phyloP scores from a whole-genome alignment of 1,140 invertebrate genomes.

The Bathynomus jamesi region DNA sequence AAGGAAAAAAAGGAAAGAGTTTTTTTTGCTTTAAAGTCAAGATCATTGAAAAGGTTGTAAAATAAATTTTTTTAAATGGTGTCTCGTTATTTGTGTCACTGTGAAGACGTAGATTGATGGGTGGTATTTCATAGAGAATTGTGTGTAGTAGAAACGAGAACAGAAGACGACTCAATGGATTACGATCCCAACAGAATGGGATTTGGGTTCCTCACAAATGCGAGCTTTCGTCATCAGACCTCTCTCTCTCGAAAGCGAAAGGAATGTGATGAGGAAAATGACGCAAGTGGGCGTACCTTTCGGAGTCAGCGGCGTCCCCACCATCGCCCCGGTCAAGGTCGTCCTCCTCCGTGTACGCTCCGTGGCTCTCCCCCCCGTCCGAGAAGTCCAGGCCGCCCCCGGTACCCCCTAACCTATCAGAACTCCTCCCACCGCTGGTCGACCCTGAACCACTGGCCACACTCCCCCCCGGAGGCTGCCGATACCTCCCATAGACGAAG shows the following conservation, averaged over 20 bases:
- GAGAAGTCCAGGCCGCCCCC: constrained; percentile 27
- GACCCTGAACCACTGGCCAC: constrained; percentile 51
- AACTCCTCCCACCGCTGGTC: constrained; percentile 31
- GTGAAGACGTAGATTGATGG: no score
- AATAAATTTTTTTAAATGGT: no score
- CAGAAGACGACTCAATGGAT: no score
- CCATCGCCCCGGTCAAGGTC: constrained; percentile 32
- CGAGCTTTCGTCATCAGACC: background rate
- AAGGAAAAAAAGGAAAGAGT: no score
- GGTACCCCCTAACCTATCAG: constrained; percentile 22
- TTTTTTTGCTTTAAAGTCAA: no score
- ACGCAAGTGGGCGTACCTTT: no score
- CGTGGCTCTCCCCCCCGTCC: constrained; percentile 28
- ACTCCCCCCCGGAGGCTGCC: constrained; percentile 53
- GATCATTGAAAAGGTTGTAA: no score
- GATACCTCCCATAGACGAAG: constrained; percentile 70
- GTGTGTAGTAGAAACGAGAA: no score
- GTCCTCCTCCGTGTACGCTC: constrained; percentile 29
- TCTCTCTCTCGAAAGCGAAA: background rate
- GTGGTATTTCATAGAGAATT: no score
- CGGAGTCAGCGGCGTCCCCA: constrained; percentile 29
- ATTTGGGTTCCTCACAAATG: background rate
- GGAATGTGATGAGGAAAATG: background rate
- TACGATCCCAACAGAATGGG: no score
- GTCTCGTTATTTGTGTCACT: no score